Evolutionary conservation across 2,797 vertebrate genomes (phyloP), one percentile per base, ranked within the genome.

Genomic region (Cetoscarus ocellatus): DNA sequence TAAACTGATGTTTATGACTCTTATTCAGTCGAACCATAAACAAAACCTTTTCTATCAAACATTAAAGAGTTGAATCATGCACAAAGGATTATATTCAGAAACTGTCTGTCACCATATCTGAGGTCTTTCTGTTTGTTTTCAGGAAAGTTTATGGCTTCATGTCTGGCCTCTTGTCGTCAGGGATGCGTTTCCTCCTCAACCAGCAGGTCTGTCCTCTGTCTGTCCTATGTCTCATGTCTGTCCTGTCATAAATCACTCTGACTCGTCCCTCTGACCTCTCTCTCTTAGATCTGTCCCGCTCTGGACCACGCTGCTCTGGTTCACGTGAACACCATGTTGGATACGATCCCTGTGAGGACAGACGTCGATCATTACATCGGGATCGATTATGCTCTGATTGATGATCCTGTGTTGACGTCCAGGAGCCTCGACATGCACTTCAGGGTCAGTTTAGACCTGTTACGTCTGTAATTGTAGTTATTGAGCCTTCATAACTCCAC

Each of bases 331-430:
- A 92, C 95, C 0, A 53, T 98, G 70, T 79, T 99, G 93, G 94
- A 96, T 67, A 97, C 96, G 0, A 95, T 99, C 52, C 97, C 98
- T 92, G 98, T 99, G 65, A 95, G 93, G 40, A 86, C 93, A 1
- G 74, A 95, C 0, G 97, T 99, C 67, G 97, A 99, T 38, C 42
- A 91, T 0, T 94, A 93, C 1, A 86, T 99, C 0, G 97, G 98
- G 40, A 98, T 98, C 0, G 98, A 99, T 88, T 99, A 99, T 78
- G 97, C 97, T 15, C 95, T 99, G 18, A 86, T 98, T 8, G 93
- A 82, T 51, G 95, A 98, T 64, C 98, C 98, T 0, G 75, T 90
- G 0, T 90, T 97, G 76, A 95, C 95, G 0, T 48, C 76, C 0
- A 89, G 80, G 50, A 96, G 93, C 68, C 94, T 99, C 0, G 97